Conservation (phyloP, 2,888 invertebrate species). For the Cerceris ruficornis region DNA sequence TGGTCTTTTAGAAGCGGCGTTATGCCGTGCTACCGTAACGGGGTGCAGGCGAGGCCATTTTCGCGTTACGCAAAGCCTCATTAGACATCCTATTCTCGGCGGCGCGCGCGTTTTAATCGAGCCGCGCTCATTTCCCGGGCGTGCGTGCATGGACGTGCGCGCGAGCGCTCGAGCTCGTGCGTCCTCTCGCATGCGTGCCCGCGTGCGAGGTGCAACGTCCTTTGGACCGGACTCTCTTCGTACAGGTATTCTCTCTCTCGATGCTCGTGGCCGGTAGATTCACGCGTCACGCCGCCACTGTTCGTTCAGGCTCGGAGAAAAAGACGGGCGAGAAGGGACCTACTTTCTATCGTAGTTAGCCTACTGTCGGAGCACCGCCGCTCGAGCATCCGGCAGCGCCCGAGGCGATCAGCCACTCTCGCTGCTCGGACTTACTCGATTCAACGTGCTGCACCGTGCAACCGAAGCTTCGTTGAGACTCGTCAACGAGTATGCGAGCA, state of each 20-base stretch:
- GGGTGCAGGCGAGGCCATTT: constrained; percentile 61
- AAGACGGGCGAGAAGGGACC: constrained; percentile 69
- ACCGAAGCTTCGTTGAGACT: too few species aligned
- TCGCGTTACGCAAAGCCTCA: constrained; percentile 68
- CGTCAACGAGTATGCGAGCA: background rate
- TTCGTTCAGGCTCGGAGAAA: constrained; percentile 36
- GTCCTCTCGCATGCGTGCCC: constrained; percentile 18
- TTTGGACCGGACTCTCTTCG: constrained; percentile 50
- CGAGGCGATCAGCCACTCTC: constrained; percentile 74
- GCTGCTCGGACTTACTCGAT: constrained; percentile 41
- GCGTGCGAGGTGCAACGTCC: constrained; percentile 59
- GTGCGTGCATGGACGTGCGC: constrained; percentile 4
- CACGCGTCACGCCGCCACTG: constrained; percentile 11
- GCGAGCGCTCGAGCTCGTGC: constrained; percentile 25
- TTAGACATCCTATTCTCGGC: constrained; percentile 69
- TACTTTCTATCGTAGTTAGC: constrained; percentile 78
- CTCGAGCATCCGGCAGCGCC: constrained; percentile 76
- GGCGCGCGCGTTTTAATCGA: constrained; percentile 57
- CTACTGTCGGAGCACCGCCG: constrained; percentile 64
- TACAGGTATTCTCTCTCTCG: constrained; percentile 35
- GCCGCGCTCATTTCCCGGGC: constrained; percentile 36
- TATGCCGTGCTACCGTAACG: constrained; percentile 65
- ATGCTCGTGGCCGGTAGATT: constrained; percentile 5
- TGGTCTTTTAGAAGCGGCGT: constrained; percentile 47
- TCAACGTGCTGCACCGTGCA: background rate